Evolutionary conservation across 2,888 invertebrate species (phyloP).

Genomic region (Lepeophtheirus nordmannii): DNA sequence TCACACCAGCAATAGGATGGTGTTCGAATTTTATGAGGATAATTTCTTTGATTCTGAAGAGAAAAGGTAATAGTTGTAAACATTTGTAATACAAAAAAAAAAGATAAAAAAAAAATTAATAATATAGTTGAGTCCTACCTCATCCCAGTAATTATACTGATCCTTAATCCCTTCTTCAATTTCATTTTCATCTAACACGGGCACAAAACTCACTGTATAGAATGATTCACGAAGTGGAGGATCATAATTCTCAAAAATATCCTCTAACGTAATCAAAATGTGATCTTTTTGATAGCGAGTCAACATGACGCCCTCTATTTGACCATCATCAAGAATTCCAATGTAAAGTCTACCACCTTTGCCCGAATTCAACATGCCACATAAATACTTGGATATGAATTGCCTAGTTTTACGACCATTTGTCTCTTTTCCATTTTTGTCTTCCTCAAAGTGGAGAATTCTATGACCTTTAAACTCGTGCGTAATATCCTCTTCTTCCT

Average conservation of each 20-base stretch:
- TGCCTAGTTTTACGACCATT: not conserved
- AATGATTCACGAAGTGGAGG: slow-evolving; percentile 28
- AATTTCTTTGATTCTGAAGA: slow-evolving; percentile 9
- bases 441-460: slow-evolving; percentile 28
- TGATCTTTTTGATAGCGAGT: slow-evolving; percentile 32
- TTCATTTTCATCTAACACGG: slow-evolving; percentile 26
- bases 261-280: slow-evolving; percentile 27
- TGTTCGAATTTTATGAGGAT: slow-evolving; percentile 28
- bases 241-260: slow-evolving; percentile 28
- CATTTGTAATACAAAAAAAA: no score
- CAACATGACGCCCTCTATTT: slow-evolving; percentile 32
- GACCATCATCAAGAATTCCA: slow-evolving; percentile 34
- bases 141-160: not conserved
- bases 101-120: no score
- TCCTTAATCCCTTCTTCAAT: not conserved
- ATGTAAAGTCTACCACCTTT: slow-evolving; percentile 34
- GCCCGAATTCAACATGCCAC: slow-evolving; percentile 36
- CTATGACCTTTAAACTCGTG: slow-evolving; percentile 31
- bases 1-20: slow-evolving; percentile 30
- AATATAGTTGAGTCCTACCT: not conserved
- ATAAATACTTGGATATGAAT: slow-evolving; percentile 31
- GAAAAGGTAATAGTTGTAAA: no score
- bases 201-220: slow-evolving; percentile 28
- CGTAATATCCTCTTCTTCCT: slow-evolving; percentile 28
- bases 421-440: not conserved